Base-by-base conservation (phyloP, 1,140 invertebrate species). In the Luehdorfia chinensis region DNA sequence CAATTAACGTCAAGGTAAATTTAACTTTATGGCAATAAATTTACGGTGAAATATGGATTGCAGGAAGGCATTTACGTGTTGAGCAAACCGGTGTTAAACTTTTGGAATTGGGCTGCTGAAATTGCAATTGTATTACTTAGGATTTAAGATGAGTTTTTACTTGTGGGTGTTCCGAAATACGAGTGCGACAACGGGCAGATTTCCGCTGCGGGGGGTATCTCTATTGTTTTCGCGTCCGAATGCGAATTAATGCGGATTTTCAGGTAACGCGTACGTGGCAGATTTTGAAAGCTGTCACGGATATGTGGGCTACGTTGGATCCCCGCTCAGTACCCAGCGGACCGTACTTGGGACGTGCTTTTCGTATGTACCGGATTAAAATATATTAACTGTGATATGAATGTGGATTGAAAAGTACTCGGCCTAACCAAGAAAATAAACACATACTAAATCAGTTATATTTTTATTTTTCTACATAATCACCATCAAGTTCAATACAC, bases 161-260 rank as follows among this genome's bases (percentile, higher is more conserved):
- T 14, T n/a, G n/a, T 47, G 34, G 44, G 50, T 55, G 46, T 56
- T 28, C 5, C 16, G 6, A 48, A 54, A 58, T 53, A 55, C 52
- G 55, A 56, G 66, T 70, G 64, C 52, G 59, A 65, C 63, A 62
- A 47, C 70, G 63, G 60, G 56, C 67, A 75, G 71, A 66, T 71
- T 71, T 67, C 65, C 64, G 67, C 48, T 54, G 50, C 31, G 57
- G 50, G 39, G 34, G 43, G 18, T 54, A 54, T 47, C 50, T 54
- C 21, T 44, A 69, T 75, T 75, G 67, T 72, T 70, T 54, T 45
- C 45, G 45, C 55, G 61, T 66, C 56, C 54, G 50, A 66, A 66
- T 74, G 59, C 66, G 68, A 74, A 69, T 76, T 78, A 74, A 74
- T 72, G 49, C 63, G 70, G 65, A 68, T 74, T 68, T 70, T 67